These are phyloP conservation scores for Pseudomyrmex dendroicus DNA, from an alignment of 1,140 invertebrate genomes.

Conservation along the genomic window DNA sequence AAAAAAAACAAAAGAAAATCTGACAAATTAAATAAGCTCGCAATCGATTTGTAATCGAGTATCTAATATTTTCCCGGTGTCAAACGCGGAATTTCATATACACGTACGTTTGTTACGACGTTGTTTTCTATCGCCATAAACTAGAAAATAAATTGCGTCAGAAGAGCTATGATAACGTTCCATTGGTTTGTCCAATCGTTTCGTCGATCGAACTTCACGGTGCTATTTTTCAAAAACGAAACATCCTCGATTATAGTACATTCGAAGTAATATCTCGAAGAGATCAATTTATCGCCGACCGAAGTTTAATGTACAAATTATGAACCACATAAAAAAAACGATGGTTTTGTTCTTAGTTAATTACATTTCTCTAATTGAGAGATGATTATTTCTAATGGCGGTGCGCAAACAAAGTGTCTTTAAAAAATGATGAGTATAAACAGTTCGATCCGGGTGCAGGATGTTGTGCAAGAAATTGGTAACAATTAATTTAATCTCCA, in stretches of 20 bases:
- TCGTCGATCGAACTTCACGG: not conserved
- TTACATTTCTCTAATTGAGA: not conserved
- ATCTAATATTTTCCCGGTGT: constrained; percentile 4
- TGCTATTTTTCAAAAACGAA: constrained; percentile 47
- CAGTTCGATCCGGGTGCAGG: no score
- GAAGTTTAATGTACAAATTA: not conserved
- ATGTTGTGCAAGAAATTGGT: no score
- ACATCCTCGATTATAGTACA: constrained; percentile 6
- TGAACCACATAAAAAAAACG: not conserved
- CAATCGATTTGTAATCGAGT: constrained; percentile 14
- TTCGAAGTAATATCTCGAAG: constrained; percentile 57
- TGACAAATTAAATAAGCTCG: not conserved
- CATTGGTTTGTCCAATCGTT: constrained; percentile 35
- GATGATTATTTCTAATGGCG: not conserved
- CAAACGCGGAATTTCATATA: not conserved
- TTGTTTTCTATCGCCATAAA: constrained; percentile 24
- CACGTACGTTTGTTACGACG: constrained; percentile 24
- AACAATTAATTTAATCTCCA: no score
- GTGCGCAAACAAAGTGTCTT: no score
- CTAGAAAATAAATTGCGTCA: constrained; percentile 48
- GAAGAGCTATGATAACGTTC: constrained; percentile 37
- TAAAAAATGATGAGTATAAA: no score
- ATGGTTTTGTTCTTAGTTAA: not conserved
- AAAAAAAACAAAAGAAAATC: no score
- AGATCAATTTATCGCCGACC: constrained; percentile 46